Conservation (phyloP, 2,797 vertebrate genomes). For the Pogonophryne albipinna region DNA sequence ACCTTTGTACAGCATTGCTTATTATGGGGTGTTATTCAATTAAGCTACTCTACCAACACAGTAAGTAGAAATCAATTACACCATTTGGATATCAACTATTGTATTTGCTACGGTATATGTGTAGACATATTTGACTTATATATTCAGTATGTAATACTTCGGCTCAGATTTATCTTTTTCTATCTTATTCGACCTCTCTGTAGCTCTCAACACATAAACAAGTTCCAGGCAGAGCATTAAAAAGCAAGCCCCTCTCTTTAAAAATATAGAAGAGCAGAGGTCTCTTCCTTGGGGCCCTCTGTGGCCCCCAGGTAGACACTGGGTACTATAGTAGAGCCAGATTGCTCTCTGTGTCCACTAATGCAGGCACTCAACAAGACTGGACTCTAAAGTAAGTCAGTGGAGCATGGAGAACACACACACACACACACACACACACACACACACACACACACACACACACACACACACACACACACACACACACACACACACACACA, state of each 20-base stretch:
- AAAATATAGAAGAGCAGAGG: constrained; percentile 17
- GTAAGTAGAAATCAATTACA: background rate
- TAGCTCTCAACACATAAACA: constrained; percentile 36
- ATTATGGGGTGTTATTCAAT: background rate
- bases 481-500: too few species aligned
- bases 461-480: too few species aligned
- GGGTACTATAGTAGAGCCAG: constrained; percentile 30
- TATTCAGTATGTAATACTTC: background rate
- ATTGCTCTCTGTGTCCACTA: constrained; percentile 48
- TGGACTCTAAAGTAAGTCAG: constrained; percentile 80
- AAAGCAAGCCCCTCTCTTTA: constrained; percentile 27
- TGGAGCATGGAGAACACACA: constrained; percentile 71
- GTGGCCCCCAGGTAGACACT: too few species aligned
- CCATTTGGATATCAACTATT: background rate
- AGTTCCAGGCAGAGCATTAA: constrained; percentile 29
- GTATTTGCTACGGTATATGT: background rate
- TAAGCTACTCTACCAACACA: background rate
- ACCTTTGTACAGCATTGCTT: constrained; percentile 14
- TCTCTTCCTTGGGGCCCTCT: background rate
- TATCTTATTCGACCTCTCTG: background rate
- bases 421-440: too few species aligned
- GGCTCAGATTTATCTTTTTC: background rate
- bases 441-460: too few species aligned
- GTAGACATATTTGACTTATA: constrained; percentile 8
- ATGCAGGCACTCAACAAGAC: constrained; percentile 64